These are phyloP conservation scores for Butorides virescens DNA, from an alignment of 2,113 vertebrate genomes.

Conservation along the genomic window DNA sequence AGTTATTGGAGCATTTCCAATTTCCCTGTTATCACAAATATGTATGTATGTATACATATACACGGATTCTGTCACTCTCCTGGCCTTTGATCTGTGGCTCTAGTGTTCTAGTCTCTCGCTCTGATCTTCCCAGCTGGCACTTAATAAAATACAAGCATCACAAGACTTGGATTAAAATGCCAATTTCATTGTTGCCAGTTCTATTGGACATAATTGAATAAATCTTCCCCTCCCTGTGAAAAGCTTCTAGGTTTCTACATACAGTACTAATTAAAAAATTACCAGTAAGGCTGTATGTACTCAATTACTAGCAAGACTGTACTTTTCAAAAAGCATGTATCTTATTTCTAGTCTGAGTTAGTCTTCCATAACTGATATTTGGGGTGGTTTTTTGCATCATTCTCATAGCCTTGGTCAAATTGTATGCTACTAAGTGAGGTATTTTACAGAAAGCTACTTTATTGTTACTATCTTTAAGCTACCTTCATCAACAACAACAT, in stretches of 20 bases:
- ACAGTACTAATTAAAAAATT: background rate
- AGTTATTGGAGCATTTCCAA: background rate
- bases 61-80: background rate
- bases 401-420: background rate
- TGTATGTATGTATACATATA: rapidly evolving
- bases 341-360: background rate
- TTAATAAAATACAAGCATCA: background rate
- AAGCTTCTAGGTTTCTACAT: background rate
- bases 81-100: background rate
- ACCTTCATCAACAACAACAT: background rate
- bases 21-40: background rate
- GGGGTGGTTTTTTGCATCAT: background rate
- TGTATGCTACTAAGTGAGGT: background rate
- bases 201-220: background rate
- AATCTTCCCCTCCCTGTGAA: background rate
- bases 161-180: background rate
- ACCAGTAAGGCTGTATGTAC: background rate
- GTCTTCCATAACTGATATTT: background rate
- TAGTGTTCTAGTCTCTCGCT: background rate
- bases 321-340: background rate
- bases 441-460: background rate
- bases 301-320: background rate
- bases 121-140: background rate
- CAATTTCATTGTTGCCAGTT: background rate
- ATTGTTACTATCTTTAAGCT: background rate